Base-by-base conservation (phyloP, 2,113 vertebrate species). In the Sturnus vulgaris region DNA sequence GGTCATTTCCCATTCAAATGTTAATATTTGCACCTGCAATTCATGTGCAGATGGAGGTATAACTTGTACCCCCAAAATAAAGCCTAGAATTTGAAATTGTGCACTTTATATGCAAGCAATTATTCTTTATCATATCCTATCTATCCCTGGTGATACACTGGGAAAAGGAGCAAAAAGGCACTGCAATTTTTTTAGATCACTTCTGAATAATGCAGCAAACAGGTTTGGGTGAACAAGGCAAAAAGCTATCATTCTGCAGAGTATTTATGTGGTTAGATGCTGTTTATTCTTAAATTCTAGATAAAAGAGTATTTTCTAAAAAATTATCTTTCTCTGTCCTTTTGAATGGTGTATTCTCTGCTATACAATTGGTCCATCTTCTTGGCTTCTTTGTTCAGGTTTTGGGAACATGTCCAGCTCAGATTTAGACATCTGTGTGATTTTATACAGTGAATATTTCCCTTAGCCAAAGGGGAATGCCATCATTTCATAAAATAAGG, bases 21-120 rank as follows among this genome's bases (percentile, higher is more conserved):
- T 78, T 93, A 96, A 93, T 95, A 94, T 87, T 94, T 96, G 85
- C 61, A 85, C 78, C 75, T 82, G 78, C 40, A 91, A 94, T 96
- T 96, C 78, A 57, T 87, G 90, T 82, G 75, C 90, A 96, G 95
- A 95, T 94, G 93, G 65, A 96, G 73, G 85, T 90, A 76, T 71
- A 88, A 91, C 88, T 91, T 85, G 78, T 57, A 72, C 70, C 87
- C 84, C 49, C 9, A 82, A 90, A 93, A 90, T 57, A 96, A 93
- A 94, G 70, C 66, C 37, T 10, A 15, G 63, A n/a, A 76, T 93
- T 64, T 60, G 49, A 76, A 96, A 91, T 60, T 28, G 35, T 87
- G 53, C 35, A 53, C 91, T 94, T 76, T 84, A 90, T 72, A 90
- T 82, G 61, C 57, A 56, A 57, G 53, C 57, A 72, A 52, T 90